Conservation (phyloP, 2,797 vertebrate species). For the Rhinogobio ventralis region DNA sequence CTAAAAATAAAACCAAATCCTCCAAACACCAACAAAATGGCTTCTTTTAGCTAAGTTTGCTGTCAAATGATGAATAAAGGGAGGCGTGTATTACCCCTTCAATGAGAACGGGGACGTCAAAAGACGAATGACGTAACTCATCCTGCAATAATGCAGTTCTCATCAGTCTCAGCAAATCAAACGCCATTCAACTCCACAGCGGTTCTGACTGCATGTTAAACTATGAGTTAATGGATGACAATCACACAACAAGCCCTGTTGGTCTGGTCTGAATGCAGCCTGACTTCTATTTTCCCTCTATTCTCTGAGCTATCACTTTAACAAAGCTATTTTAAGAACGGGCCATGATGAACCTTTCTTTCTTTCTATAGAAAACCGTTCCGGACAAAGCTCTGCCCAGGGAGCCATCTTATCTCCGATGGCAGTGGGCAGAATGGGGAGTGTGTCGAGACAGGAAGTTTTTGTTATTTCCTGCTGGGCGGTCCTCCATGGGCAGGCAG, state of each 20-base stretch:
- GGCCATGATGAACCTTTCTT: conserved; percentile 25
- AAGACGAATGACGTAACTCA: conserved; percentile 3
- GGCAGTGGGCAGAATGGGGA: conserved; percentile 31
- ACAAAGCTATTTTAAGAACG: conserved; percentile 41
- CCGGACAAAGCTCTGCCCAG: conserved; percentile 29
- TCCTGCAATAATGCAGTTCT: conserved; percentile 8
- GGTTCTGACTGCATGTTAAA: conserved; percentile 71
- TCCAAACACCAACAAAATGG: background rate
- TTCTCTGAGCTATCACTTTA: conserved; percentile 43
- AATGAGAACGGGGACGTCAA: conserved; percentile 52
- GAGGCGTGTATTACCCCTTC: conserved; percentile 44
- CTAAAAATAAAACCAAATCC: background rate
- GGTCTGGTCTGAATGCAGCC: conserved; percentile 55
- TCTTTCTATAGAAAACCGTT: conserved; percentile 15
- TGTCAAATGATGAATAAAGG: background rate
- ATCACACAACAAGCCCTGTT: conserved; percentile 61
- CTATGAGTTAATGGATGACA: conserved; percentile 71
- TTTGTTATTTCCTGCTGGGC: conserved; percentile 51
- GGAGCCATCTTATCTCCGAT: conserved; percentile 40
- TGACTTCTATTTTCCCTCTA: conserved; percentile 36
- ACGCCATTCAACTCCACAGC: conserved; percentile 67
- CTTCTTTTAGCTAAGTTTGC: background rate
- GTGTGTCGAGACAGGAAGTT: conserved; percentile 26
- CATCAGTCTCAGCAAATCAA: conserved; percentile 69
- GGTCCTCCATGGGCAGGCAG: conserved; percentile 27